These are phyloP conservation scores for Cryptocephalus moraei DNA, from an alignment of 2,888 invertebrate genomes.

Conservation along the genomic window DNA sequence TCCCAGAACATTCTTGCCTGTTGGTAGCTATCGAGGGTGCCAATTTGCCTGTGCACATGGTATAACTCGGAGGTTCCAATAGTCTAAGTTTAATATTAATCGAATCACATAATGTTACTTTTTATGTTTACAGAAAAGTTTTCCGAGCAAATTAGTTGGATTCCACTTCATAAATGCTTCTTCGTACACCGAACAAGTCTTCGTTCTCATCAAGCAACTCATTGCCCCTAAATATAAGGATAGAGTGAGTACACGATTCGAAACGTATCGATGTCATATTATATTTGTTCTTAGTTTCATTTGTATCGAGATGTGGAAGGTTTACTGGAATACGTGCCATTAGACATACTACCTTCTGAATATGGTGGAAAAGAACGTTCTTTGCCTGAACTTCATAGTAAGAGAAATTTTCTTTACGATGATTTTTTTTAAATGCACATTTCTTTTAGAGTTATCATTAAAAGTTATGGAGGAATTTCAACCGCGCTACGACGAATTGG, in stretches of 20 bases:
- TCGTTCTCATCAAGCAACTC: conserved; percentile 4
- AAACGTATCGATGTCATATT: not conserved
- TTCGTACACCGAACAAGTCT: conserved; percentile 1
- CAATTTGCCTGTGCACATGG: too few species aligned
- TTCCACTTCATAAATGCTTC: conserved; percentile 3
- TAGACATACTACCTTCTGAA: conserved; percentile 5
- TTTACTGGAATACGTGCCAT: conserved; percentile 1
- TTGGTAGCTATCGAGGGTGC: too few species aligned
- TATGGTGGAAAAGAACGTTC: conserved; percentile 6
- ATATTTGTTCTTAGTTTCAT: conserved; percentile 3
- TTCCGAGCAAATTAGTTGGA: conserved; percentile 3
- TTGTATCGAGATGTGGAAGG: not conserved
- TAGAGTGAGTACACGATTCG: conserved; percentile 1
- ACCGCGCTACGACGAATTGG: conserved; percentile 2
- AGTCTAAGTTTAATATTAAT: too few species aligned
- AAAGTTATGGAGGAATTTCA: conserved; percentile 1
- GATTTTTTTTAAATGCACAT: not conserved
- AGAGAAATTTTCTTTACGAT: not conserved
- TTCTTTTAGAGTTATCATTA: not conserved
- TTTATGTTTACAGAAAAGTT: conserved; percentile 4
- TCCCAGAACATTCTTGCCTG: too few species aligned
- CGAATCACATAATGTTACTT: not conserved
- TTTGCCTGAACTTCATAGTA: conserved; percentile 1
- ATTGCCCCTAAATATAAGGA: conserved; percentile 5
- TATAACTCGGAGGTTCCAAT: too few species aligned